Evolutionary conservation across 2,888 invertebrate species (phyloP), one percentile per base, ranked within the genome.

Genomic region (Apotomis betuletana): DNA sequence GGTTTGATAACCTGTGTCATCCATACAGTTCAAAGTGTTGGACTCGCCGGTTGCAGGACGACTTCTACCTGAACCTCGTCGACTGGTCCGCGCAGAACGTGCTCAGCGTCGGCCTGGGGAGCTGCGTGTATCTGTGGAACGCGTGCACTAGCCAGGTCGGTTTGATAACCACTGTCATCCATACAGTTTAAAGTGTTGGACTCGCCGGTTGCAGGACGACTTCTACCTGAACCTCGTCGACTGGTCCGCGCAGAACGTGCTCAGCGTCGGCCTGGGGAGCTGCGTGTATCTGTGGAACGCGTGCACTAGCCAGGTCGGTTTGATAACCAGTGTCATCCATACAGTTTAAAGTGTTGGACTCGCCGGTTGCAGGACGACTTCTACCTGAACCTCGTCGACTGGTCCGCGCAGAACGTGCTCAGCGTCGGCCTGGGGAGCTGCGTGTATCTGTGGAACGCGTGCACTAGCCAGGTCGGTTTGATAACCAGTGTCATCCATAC

Each of bases 41-140:
- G 99, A 99, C 86, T 99, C 99, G 3, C 99, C 99, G 4, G 90
- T 92, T 99, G 70, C 98, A 99, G 92, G 99, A 99, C 91, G 99
- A 99, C 92, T 99, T 99, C 94, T 99, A 99, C 88, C 92, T 99
- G 78, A 99, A 99, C 92, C 95, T 99, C 75, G 99, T 99, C 51
- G 99, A 99, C 89, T 99, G 99, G 99, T 99, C 99, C 4, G 98
- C 99, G 67, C 98, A 98, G 91, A 99, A 99, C 90, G 98, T 99
- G 51, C 95, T 99, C 74, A 98, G 99, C 86, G 99, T 99, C 3
- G 99, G 99, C 0, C 94, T 99, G 27, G 99, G 99, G 49, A 98
- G 98, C 83, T 99, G 99, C 87, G 99, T 99, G 0, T 99, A 99
- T 88, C 93, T 99, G 74, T 99, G 99, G 99, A 99, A 98, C 82